phyloP scores from a whole-genome alignment of 2,888 invertebrate genomes.

The Apodemia duryi region DNA sequence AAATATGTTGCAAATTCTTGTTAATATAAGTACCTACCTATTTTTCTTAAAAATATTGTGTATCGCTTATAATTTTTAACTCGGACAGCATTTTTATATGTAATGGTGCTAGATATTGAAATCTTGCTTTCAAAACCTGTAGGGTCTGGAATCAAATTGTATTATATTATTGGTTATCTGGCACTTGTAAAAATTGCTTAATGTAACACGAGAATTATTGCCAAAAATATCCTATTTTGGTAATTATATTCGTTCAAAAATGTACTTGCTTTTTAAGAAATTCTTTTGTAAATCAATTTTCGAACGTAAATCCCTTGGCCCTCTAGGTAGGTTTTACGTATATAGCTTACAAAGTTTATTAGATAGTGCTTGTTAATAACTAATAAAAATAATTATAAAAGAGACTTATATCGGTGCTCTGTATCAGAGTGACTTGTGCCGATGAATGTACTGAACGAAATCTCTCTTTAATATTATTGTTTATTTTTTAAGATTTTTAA shows the following conservation, averaged over 20 bases:
- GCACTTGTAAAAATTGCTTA: slow-evolving; percentile 18
- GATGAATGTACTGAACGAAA: slow-evolving; percentile 52
- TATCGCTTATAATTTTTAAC: slow-evolving; percentile 5
- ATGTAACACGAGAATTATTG: slow-evolving; percentile 2
- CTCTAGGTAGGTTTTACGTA: slow-evolving; percentile 23
- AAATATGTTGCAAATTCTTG: too few species aligned
- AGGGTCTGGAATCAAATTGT: slow-evolving; percentile 13
- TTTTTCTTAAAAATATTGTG: background rate
- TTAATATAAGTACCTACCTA: too few species aligned
- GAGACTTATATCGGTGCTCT: slow-evolving; percentile 57
- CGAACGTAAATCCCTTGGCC: background rate
- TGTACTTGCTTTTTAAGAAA: background rate
- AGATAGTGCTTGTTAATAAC: slow-evolving; percentile 59
- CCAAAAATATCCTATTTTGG: background rate
- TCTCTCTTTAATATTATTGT: slow-evolving; percentile 45
- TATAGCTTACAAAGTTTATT: slow-evolving; percentile 43
- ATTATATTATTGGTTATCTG: slow-evolving; percentile 15
- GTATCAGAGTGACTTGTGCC: slow-evolving; percentile 67
- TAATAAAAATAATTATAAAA: slow-evolving; percentile 38
- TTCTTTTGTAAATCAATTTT: slow-evolving; percentile 5
- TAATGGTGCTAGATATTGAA: slow-evolving; percentile 32
- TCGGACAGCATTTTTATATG: slow-evolving; percentile 18
- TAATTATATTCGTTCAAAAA: background rate
- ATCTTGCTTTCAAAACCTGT: slow-evolving; percentile 22
- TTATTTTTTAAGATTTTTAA: slow-evolving; percentile 12